Evolutionary conservation across 2,888 invertebrate species (phyloP), one percentile per base, ranked within the genome.

Genomic region (Podotricha telesiphe): DNA sequence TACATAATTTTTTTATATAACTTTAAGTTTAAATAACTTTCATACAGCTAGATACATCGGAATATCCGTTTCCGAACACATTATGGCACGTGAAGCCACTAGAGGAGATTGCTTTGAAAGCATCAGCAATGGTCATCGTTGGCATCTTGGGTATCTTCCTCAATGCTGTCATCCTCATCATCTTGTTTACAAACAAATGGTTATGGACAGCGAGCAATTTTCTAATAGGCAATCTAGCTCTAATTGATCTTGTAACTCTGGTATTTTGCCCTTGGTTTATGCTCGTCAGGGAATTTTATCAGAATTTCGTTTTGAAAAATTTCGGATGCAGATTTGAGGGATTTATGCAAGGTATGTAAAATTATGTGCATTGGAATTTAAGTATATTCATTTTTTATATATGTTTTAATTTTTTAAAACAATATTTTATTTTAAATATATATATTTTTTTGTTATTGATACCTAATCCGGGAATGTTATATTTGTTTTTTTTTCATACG

Each of bases 271-370:
- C 97, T 0, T 95, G 95, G 94, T 95, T 97, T 78, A 95, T 96
- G 86, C 88, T 97, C 73, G 94, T 95, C 15, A 93, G 95, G 53
- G 96, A 97, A 82, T 95, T 97, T 78, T 96, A 95, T 79, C 97
- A 97, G 87, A 96, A 96, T 77, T 98, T 95, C 83, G 93, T 95
- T 73, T 86, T 97, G 69, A 96, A 96, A 19, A 88, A 91, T 13
- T 93, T 96, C 67, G 96, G 97, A 10, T 98, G 97, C 82, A 94
- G 95, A 75, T 93, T 95, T 76, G 97, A 97, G 85, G 97, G 96
- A 1, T 96, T 96, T 77, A 80, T 96, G 45, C 96, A 96, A 90
- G 95, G 96, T 96, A 67, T 0, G 3, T 19, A 19, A 11, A 48
- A 48, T 20, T 0, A 11, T 13, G 15, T 50, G 4, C 17, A 19